Percentiles rank a stretch among this genome's conserved stretches.
These are phyloP conservation scores for Gulo gulo DNA, from an alignment of 2,113 vertebrate species.

Conservation along the genomic window DNA sequence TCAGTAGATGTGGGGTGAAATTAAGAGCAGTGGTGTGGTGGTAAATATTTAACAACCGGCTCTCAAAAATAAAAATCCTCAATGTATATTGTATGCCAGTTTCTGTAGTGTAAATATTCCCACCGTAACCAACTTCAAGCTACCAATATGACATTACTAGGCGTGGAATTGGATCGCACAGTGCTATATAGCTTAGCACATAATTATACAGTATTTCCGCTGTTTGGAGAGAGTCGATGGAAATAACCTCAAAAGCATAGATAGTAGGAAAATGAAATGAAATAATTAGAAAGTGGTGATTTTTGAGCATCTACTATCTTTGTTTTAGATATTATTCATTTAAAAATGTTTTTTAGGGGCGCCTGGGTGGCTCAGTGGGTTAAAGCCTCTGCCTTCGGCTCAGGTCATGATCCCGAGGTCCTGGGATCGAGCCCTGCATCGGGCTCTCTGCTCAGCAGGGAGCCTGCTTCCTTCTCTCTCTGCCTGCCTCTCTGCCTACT, in stretches of 20 bases:
- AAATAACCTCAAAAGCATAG: neutral
- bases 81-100: neutral
- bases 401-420: no score
- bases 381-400: no score
- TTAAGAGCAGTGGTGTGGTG: neutral
- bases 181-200: neutral
- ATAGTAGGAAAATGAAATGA: neutral
- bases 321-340: conserved; percentile 22
- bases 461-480: no score
- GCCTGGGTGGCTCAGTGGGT: no score
- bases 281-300: neutral
- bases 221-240: neutral
- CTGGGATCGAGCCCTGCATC: no score
- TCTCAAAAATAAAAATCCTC: conserved; percentile 23
- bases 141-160: neutral
- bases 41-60: neutral
- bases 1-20: neutral
- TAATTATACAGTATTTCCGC: neutral
- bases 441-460: no score
- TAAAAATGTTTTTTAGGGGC: no score
- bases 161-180: neutral
- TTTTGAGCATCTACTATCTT: neutral
- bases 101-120: neutral
- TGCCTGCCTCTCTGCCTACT: no score
- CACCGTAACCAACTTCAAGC: neutral